Base-by-base conservation (phyloP, 2,797 vertebrate species). In the Naso thynnoides region DNA sequence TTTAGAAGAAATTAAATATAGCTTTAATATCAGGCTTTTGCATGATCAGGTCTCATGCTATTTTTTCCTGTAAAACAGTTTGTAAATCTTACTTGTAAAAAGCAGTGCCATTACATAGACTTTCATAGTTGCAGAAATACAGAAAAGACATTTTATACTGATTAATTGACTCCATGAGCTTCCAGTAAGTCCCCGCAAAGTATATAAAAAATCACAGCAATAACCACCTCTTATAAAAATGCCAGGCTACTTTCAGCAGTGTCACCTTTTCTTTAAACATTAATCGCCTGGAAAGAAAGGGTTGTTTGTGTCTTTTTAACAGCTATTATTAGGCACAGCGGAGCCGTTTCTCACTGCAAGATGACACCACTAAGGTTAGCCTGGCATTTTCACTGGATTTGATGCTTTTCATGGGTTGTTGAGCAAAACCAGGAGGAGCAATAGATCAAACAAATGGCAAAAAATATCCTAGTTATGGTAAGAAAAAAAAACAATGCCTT, bases 271-370 rank as follows among this genome's bases (percentile, higher is more conserved):
- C 23, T 58, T 57, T 42, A 44, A 36, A 39, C 10, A 48, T 71
- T 29, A 56, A 62, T 56, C 24, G 24, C 56, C 36, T 44, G 47
- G 39, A 69, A 65, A 55, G 53, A 36, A 59, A 44, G 55, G 62
- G 11, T 70, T 57, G 39, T 58, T 74, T 70, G 63, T 45, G 72
- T 74, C 80, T 76, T 53, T 75, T 73, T 65, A 80, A 76, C 57
- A 66, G 82, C 58, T 3, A 27, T 14, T 74, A 83, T 82, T 76
- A 76, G 86, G 24, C 82, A 49, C 88, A 47, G 70, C 11, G 78
- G 86, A 69, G 50, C 76, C 21, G 48, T 82, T 66, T 50, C 24
- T 76, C 66, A 78, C 18, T 13, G 59, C 47, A 27, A 24, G 50
- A 56, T 41, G 59, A 77, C 76, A 56, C 36, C 53, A 5, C 61